These are phyloP conservation scores for Mustelus asterias DNA, from an alignment of 2,113 vertebrate genomes.

Conservation along the genomic window DNA sequence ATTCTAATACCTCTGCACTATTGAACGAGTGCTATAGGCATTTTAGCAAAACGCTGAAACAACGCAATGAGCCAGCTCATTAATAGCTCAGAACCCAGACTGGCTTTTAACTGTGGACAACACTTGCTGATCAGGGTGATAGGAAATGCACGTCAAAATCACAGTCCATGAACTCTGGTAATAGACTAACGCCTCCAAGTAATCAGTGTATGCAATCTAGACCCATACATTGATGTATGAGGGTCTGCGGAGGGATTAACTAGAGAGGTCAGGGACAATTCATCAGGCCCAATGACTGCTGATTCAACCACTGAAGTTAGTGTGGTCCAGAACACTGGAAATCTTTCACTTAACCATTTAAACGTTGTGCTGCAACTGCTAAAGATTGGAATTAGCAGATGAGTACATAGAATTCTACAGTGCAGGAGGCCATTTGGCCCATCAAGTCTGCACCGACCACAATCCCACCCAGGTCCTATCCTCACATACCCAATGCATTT, in stretches of 20 bases:
- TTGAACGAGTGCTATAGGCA: neutral
- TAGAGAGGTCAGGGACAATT: neutral
- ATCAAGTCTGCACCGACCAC: no score
- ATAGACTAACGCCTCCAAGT: constrained; percentile 21
- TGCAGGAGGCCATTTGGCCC: no score
- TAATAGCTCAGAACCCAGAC: neutral
- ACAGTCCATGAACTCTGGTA: neutral
- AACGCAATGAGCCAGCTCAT: neutral
- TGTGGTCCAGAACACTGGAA: neutral
- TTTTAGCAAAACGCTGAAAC: constrained; percentile 1
- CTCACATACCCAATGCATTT: no score
- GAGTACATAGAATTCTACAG: no score
- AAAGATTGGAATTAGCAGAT: neutral
- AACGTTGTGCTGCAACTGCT: neutral
- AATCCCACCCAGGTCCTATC: no score
- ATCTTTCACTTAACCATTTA: neutral
- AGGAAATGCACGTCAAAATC: neutral
- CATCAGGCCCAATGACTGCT: constrained; percentile 12
- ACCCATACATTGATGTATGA: neutral
- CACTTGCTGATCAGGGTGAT: constrained; percentile 12
- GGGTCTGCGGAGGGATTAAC: constrained; percentile 12
- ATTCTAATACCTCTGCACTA: neutral
- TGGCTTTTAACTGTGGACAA: neutral
- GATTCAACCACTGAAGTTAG: neutral
- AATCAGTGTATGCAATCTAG: constrained; percentile 19